Evolutionary conservation across 2,888 invertebrate species (phyloP).

Genomic region (Acanthoscelides obtectus): DNA sequence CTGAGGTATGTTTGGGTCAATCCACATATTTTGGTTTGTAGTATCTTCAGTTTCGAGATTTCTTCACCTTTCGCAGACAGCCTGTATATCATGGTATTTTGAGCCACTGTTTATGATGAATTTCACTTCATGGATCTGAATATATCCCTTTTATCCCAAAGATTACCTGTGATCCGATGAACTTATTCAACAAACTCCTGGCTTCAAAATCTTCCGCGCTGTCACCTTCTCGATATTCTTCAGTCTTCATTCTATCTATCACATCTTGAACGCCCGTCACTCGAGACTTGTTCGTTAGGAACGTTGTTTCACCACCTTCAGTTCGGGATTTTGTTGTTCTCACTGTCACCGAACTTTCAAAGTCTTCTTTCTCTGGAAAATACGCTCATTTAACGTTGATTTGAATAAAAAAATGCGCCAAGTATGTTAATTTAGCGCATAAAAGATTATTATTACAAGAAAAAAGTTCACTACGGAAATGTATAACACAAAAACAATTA

Average conservation of each 20-base stretch:
- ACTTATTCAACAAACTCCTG: constrained; percentile 74
- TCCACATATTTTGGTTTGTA: too few relatives aligned
- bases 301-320: constrained; percentile 56
- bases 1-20: too few relatives aligned
- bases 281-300: constrained; percentile 66
- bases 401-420: background rate
- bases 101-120: too few relatives aligned
- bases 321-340: constrained; percentile 17
- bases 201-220: constrained; percentile 66
- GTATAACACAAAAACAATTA: too few relatives aligned
- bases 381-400: background rate
- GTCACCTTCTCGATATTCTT: constrained; percentile 56
- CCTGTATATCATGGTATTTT: too few relatives aligned
- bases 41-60: too few relatives aligned
- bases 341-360: constrained; percentile 13
- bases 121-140: too few relatives aligned
- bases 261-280: constrained; percentile 74
- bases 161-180: constrained; percentile 70
- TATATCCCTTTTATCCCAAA: background rate
- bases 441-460: background rate
- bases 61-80: too few relatives aligned
- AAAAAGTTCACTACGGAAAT: too few relatives aligned
- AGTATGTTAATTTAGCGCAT: background rate
- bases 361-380: constrained; percentile 11
- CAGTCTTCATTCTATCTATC: constrained; percentile 69